Conservation (phyloP, 2,797 vertebrate genomes). For the Parauchenoglanis ngamensis region DNA sequence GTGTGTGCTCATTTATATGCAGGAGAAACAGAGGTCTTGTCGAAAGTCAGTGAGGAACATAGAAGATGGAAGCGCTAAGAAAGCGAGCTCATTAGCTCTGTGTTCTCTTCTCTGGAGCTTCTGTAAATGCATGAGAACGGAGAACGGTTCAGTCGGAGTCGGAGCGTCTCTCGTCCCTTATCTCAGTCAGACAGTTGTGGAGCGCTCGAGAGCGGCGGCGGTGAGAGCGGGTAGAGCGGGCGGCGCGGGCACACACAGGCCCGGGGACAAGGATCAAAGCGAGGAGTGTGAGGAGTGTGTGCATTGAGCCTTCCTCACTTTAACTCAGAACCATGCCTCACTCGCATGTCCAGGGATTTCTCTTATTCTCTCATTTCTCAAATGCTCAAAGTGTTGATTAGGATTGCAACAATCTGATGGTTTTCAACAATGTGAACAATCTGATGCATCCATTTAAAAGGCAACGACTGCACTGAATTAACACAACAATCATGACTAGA, state of each 20-base stretch:
- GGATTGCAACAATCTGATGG: neutral
- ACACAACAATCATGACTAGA: neutral
- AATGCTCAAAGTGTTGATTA: neutral
- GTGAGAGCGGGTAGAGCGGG: conserved; percentile 86
- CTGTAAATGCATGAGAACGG: conserved; percentile 68
- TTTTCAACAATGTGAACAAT: neutral
- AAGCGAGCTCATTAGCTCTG: conserved; percentile 64
- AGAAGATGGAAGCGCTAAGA: conserved; percentile 66
- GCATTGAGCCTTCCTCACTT: conserved; percentile 61
- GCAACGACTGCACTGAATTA: neutral
- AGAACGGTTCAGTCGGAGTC: conserved; percentile 51
- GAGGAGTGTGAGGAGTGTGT: conserved; percentile 76
- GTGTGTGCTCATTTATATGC: conserved; percentile 77
- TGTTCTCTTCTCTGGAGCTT: neutral
- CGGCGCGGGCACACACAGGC: conserved; percentile 84
- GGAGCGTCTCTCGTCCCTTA: conserved; percentile 84
- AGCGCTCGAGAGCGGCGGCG: conserved; percentile 88
- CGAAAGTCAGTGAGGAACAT: conserved; percentile 62
- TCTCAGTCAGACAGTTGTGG: conserved; percentile 98
- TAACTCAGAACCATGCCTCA: neutral
- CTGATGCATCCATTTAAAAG: neutral
- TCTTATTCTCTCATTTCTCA: neutral
- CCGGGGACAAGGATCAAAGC: conserved; percentile 99
- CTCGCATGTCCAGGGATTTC: neutral
- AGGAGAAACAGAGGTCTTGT: conserved; percentile 77